phyloP scores from a whole-genome alignment of 2,797 vertebrate species.

The Tolypeutes matacus region DNA sequence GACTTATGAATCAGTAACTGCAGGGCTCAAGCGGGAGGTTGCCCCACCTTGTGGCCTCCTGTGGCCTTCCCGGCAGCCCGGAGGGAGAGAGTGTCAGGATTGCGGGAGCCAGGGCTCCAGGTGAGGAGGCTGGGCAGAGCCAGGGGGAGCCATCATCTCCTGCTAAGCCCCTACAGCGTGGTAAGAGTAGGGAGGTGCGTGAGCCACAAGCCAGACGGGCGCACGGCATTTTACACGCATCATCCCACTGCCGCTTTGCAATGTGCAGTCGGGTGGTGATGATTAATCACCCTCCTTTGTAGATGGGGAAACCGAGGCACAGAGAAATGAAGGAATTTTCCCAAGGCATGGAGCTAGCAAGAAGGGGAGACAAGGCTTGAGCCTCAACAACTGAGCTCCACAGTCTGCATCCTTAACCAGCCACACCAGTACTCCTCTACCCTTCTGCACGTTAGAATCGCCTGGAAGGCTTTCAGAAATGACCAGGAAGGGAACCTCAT shows the following conservation, averaged over 20 bases:
- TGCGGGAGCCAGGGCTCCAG: neutral
- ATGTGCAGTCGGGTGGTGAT: fast-evolving
- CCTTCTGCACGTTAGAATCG: fast-evolving
- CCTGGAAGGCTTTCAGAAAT: neutral
- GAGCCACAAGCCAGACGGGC: fast-evolving
- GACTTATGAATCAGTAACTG: neutral
- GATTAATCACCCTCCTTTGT: neutral
- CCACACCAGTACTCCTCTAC: neutral
- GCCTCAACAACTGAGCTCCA: neutral
- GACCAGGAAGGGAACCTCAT: neutral
- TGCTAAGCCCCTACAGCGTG: fast-evolving
- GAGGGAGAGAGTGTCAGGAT: fast-evolving
- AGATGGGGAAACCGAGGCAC: neutral
- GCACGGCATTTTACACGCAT: fast-evolving
- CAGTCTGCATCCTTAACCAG: neutral
- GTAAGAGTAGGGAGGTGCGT: fast-evolving
- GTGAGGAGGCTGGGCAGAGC: neutral
- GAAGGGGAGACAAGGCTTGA: neutral
- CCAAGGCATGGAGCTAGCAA: neutral
- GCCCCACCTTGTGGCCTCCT: neutral
- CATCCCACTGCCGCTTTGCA: fast-evolving
- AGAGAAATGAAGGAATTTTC: neutral
- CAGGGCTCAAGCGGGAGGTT: neutral
- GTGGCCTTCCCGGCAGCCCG: fast-evolving
- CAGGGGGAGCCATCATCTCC: fast-evolving